Evolutionary conservation across 2,113 vertebrate genomes (phyloP), one percentile per base, ranked within the genome.

Genomic region (Barnardius zonarius): DNA sequence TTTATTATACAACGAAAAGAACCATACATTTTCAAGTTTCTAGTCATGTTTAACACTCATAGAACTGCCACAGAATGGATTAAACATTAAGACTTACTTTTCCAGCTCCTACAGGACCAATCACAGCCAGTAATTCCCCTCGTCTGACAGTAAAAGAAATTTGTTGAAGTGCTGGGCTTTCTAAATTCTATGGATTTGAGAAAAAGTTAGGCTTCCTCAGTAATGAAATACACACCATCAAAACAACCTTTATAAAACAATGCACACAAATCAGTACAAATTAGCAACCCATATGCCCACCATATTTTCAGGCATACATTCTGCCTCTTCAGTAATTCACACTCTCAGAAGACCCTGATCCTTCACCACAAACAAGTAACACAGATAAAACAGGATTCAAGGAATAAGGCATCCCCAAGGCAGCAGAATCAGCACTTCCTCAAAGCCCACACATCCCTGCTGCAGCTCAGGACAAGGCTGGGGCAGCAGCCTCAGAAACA

Each of bases 41-140:
- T 62, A 33, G 14, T 55, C 33, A 44, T 7, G 2, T 76, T 88
- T n/a, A 91, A 62, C 10, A 64, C 7, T 67, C 51, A n/a, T 11
- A 37, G 82, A 84, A 43, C 4, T 9, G 30, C 46, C 5, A 27
- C 2, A 14, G 33, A 86, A 84, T 5, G 6, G 5, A 25, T 6
- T 6, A 83, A 90, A 69, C 22, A 17, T 44, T 13, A 49, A 62
- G 46, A 94, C 98, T 98, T 94, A 99, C 99, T 98, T 99, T 99
- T 97, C 99, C 99, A 86, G 99, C 98, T 78, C 99, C 99, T 73
- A 99, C 99, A 14, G 99, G 98, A 91, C 99, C 99, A 67, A 99
- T 98, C 87, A 99, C 98, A 87, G 98, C 98, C 87, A 99, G 13
- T 35, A 99, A 97, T 85, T 99, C 98, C 37, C 98, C 98, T 3